Percentiles rank a stretch among this genome's conserved stretches.
phyloP scores from a whole-genome alignment of 2,888 invertebrate species.

The Reticulitermes lucifugus region DNA sequence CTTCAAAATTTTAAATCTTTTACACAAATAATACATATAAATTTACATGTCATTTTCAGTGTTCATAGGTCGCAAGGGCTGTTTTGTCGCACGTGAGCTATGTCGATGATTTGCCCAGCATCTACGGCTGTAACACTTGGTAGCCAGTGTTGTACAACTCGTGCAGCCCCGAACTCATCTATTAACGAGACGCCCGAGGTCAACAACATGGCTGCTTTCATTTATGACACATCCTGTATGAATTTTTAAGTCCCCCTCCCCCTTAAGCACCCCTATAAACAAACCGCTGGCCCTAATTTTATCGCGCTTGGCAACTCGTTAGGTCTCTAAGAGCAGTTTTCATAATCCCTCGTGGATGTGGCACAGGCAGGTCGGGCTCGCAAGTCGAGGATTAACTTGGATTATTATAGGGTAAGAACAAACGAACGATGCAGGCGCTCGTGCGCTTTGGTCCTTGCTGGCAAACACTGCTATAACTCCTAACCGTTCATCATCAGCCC shows the following conservation, averaged over 20 bases:
- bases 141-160: no score
- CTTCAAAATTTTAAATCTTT: no score
- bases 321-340: background rate
- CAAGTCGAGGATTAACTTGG: slow-evolving; percentile 7
- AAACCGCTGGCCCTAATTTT: background rate
- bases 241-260: background rate
- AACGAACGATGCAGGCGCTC: background rate
- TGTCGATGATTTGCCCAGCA: no score
- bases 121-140: no score
- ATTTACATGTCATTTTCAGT: no score
- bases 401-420: slow-evolving; percentile 11
- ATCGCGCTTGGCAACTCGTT: background rate
- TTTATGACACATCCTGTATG: background rate
- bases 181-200: no score
- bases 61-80: no score
- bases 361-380: background rate
- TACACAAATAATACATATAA: no score
- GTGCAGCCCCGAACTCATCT: no score
- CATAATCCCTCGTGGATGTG: slow-evolving; percentile 6
- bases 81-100: no score
- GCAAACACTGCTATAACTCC: background rate
- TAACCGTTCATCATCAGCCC: background rate
- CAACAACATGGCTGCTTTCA: background rate
- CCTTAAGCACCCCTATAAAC: no score
- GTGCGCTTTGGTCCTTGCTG: background rate